Base-by-base conservation (phyloP, 2,888 invertebrate species). In the Panzeria rudis region DNA sequence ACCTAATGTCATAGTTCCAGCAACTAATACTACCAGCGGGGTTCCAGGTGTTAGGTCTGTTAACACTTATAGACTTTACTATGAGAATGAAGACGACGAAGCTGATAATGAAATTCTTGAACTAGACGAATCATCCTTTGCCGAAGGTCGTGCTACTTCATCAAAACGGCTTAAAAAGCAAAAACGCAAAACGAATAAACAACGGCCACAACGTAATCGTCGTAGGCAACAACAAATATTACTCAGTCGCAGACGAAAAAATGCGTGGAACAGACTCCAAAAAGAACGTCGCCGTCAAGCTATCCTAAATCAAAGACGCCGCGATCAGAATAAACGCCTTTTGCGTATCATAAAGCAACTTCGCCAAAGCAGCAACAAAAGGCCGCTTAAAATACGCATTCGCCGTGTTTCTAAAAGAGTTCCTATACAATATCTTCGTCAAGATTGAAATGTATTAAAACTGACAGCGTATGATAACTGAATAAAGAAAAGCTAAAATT, bases 71-170 rank as follows among this genome's bases (percentile, higher is more conserved):
- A 3, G 15, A 5, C 0, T 20, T 7, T 52, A 77, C 38, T 44
- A 61, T 5, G 68, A 71, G 3, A 64, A 72, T 5, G 68, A 38
- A 41, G 47, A 13, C 0, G 56, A 59, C 3, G 52, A 76, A n/a
- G 44, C 15, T 6, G 3, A n/a, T 79, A 38, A 76, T 4, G 66
- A 68, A 47, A 23, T 17, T 7, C 1, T 17, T 8, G 47, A 47
- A 4, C 17, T 59, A 8, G 32, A 41, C 5, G 50, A 56, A 44
- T 20, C 32, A 9, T 11, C 32, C 59, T 41, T 20, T 5, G 56
- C 9, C 13, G 20, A 59, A 15, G 75, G 17, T 4, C 88, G 86
- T 23, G 87, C 86, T 47, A 86, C 82, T 32, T 86, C 86, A 23
- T 71, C 25, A 23, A 23, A 73, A 38, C 35, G 32, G 9, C 64